These are phyloP conservation scores for Pogonomyrmex californicus DNA, from an alignment of 1,140 invertebrate genomes.

Conservation along the genomic window DNA sequence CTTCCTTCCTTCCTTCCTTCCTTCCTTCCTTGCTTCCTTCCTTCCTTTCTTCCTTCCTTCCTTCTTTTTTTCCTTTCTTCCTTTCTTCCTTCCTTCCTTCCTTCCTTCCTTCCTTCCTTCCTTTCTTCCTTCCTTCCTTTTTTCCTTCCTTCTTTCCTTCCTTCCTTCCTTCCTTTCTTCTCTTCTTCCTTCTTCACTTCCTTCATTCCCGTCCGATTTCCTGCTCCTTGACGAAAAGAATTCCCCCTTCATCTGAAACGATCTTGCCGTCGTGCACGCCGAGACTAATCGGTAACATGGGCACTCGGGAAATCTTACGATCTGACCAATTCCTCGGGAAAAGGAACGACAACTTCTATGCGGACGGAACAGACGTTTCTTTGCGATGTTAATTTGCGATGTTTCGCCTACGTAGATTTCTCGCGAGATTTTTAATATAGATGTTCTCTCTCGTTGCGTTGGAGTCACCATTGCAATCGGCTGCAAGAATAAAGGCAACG, in stretches of 20 bases:
- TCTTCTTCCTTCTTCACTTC: too few species aligned
- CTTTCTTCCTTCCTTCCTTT: too few species aligned
- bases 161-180: too few species aligned
- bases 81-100: too few species aligned
- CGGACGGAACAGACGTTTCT: conserved; percentile 58
- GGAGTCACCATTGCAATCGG: not conserved
- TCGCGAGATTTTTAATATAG: conserved; percentile 48
- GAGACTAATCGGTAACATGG: conserved; percentile 72
- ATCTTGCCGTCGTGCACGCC: conserved; percentile 24
- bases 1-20: too few species aligned
- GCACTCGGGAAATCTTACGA: conserved; percentile 68
- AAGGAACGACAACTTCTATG: conserved; percentile 46
- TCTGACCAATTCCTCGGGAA: conserved; percentile 70
- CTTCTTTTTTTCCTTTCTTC: too few species aligned
- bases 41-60: too few species aligned
- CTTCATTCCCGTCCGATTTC: conserved; percentile 51
- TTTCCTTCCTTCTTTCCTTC: too few species aligned
- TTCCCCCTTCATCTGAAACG: conserved; percentile 40
- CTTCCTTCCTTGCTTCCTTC: too few species aligned
- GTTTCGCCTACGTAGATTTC: conserved; percentile 48
- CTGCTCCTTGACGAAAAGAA: conserved; percentile 40
- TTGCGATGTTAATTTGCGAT: conserved; percentile 38
- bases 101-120: too few species aligned
- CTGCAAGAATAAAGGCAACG: not conserved
- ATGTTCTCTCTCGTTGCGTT: not conserved